Evolutionary conservation across 2,797 vertebrate genomes (phyloP).

Genomic region (Huso huso): DNA sequence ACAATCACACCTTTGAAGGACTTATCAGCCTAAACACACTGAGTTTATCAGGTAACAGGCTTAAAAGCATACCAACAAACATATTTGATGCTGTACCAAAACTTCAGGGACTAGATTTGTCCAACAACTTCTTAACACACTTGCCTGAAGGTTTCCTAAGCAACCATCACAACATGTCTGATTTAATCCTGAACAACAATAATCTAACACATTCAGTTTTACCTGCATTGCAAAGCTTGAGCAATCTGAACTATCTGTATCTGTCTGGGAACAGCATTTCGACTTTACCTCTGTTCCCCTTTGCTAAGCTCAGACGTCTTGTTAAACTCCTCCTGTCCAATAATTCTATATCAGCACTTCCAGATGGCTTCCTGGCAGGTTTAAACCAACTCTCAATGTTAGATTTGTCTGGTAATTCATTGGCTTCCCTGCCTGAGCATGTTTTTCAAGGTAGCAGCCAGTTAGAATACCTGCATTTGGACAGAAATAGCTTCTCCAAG

Average conservation of each 20-base stretch:
- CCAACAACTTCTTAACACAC: slow-evolving; percentile 7
- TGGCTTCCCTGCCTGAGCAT: background rate
- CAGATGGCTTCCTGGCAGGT: background rate
- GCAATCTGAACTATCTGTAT: slow-evolving; percentile 7
- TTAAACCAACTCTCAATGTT: slow-evolving; percentile 4
- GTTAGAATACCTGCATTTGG: slow-evolving; percentile 11
- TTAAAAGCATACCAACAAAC: background rate
- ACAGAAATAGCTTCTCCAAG: slow-evolving; percentile 10
- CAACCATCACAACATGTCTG: slow-evolving; percentile 1
- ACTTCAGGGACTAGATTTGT: slow-evolving; percentile 12
- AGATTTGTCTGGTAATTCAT: slow-evolving; percentile 4
- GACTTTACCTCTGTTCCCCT: background rate
- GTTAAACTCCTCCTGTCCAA: background rate
- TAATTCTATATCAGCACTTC: slow-evolving; percentile 6
- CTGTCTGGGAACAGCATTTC: slow-evolving; percentile 11
- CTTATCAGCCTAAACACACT: slow-evolving; percentile 8
- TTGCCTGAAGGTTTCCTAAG: background rate
- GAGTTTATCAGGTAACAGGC: slow-evolving; percentile 11
- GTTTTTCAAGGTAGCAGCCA: slow-evolving; percentile 6
- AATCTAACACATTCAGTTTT: slow-evolving; percentile 4
- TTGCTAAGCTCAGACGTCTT: background rate
- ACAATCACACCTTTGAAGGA: slow-evolving; percentile 10
- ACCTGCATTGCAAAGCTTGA: slow-evolving; percentile 1
- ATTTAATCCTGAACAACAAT: slow-evolving; percentile 13
- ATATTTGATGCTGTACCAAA: background rate